A percentile compares a stretch with the other conserved stretches of the same genome.
These are phyloP conservation scores for Chelmon rostratus DNA, from an alignment of 2,797 vertebrate species.

Conservation along the genomic window DNA sequence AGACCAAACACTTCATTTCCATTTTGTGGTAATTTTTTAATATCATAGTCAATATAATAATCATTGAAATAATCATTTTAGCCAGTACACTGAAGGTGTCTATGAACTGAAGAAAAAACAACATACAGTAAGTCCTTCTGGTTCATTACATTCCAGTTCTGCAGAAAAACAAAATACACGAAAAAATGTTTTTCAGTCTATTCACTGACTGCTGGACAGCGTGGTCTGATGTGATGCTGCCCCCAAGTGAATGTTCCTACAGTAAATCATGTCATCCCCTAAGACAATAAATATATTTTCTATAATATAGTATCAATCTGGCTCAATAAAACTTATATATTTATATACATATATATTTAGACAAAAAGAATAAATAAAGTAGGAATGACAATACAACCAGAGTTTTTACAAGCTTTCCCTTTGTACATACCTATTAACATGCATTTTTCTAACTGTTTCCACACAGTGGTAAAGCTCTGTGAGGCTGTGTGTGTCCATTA, in stretches of 20 bases:
- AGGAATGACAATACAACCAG: conserved; percentile 15
- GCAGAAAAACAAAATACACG: conserved; percentile 8
- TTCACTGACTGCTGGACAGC: neutral
- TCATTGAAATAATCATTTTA: neutral
- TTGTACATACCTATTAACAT: conserved; percentile 35
- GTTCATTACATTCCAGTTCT: conserved; percentile 29
- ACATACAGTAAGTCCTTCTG: conserved; percentile 13
- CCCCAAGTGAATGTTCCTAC: conserved; percentile 17
- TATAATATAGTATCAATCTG: neutral
- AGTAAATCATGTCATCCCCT: neutral
- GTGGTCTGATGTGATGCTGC: conserved; percentile 22
- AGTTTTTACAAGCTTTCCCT: conserved; percentile 6
- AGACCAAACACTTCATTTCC: neutral
- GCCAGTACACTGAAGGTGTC: neutral
- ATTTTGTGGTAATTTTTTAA: conserved; percentile 1
- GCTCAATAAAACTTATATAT: conserved; percentile 23
- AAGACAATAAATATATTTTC: conserved; percentile 14
- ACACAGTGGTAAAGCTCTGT: conserved; percentile 12
- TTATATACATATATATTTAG: conserved; percentile 29
- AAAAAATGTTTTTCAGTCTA: neutral
- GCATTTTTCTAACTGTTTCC: conserved; percentile 1
- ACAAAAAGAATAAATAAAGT: conserved; percentile 50
- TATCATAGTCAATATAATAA: neutral
- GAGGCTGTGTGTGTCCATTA: neutral
- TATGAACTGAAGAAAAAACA: neutral